A percentile compares a stretch with the other conserved stretches of the same genome.
phyloP scores from a whole-genome alignment of 2,888 invertebrate species.

The Acronicta leporina region DNA sequence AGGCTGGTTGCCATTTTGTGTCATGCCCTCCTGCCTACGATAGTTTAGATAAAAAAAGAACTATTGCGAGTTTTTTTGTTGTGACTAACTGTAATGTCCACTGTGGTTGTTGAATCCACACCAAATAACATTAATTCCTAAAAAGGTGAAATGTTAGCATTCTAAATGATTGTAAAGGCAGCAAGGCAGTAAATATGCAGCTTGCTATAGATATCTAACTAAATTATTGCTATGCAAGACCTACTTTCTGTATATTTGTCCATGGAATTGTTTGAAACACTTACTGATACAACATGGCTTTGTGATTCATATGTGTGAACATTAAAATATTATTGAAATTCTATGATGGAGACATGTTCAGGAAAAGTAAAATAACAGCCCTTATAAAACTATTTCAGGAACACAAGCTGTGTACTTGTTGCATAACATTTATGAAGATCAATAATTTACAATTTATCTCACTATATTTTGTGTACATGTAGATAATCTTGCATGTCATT shows the following conservation, averaged over 20 bases:
- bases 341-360: slow-evolving; percentile 18
- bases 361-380: slow-evolving; percentile 20
- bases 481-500: slow-evolving; percentile 10
- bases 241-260: slow-evolving; percentile 54
- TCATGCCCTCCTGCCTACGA: slow-evolving; percentile 84
- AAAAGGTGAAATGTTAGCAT: slow-evolving; percentile 23
- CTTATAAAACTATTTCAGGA: slow-evolving; percentile 6
- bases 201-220: slow-evolving; percentile 36
- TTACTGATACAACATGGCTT: slow-evolving; percentile 41
- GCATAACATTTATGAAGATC: slow-evolving; percentile 39
- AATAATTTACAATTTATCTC: slow-evolving; percentile 27
- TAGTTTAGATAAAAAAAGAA: slow-evolving; percentile 85
- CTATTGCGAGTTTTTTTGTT: slow-evolving; percentile 74
- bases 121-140: slow-evolving; percentile 35
- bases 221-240: slow-evolving; percentile 58
- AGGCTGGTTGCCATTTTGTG: slow-evolving; percentile 88
- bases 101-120: slow-evolving; percentile 51
- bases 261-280: slow-evolving; percentile 32
- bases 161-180: slow-evolving; percentile 30
- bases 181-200: slow-evolving; percentile 33
- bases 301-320: slow-evolving; percentile 38
- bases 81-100: slow-evolving; percentile 67
- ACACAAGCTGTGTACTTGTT: slow-evolving; percentile 31
- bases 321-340: slow-evolving; percentile 10
- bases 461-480: slow-evolving; percentile 23